Conservation (phyloP, 2,113 vertebrate genomes). For the Arenaria interpres region DNA sequence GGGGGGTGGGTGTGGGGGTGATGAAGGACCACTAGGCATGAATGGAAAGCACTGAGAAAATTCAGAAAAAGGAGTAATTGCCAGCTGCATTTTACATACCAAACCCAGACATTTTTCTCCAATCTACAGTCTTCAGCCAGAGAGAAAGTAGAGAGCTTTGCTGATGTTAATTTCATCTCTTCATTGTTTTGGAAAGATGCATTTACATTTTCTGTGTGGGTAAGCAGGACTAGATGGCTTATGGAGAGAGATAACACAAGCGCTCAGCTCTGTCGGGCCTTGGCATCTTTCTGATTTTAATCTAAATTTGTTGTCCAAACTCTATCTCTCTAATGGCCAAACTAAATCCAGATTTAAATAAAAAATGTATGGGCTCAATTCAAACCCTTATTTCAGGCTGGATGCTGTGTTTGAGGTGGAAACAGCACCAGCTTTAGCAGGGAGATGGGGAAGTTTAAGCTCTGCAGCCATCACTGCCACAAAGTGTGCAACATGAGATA, state of each 20-base stretch:
- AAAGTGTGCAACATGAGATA: background rate
- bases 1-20: no score
- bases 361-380: background rate
- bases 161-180: background rate
- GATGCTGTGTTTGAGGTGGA: background rate
- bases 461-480: background rate
- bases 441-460: background rate
- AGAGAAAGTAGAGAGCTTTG: background rate
- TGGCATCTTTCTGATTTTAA: background rate
- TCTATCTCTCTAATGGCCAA: background rate
- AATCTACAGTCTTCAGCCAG: background rate
- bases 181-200: constrained; percentile 3
- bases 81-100: background rate
- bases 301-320: constrained; percentile 13
- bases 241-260: background rate
- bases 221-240: background rate
- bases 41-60: background rate
- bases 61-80: background rate
- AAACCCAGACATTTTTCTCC: background rate
- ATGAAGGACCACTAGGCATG: background rate
- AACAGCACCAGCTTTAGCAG: background rate
- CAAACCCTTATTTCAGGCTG: background rate
- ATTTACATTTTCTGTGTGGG: constrained; percentile 11
- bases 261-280: background rate
- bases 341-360: constrained; percentile 34